Conservation (phyloP, 2,113 vertebrate genomes). For the Brachypteracias leptosomus region DNA sequence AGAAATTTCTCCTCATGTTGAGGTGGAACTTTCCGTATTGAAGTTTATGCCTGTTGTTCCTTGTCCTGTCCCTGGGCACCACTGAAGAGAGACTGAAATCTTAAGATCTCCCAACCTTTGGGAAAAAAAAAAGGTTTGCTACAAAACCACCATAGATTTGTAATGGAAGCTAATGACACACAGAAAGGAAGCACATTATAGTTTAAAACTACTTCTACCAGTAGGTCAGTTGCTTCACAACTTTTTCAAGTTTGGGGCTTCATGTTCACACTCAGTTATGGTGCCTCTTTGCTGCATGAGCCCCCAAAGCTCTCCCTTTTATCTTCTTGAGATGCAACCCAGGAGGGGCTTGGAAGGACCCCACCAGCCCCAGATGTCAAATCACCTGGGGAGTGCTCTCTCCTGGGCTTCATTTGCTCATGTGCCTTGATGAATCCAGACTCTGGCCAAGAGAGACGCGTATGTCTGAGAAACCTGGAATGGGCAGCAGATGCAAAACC, state of each 20-base stretch:
- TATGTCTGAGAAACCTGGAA: background rate
- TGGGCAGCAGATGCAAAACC: conserved; percentile 5
- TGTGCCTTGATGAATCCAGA: background rate
- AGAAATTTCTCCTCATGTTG: too few relatives aligned
- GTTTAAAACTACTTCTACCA: background rate
- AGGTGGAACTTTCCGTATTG: too few relatives aligned
- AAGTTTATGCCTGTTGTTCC: too few relatives aligned
- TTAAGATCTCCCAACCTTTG: background rate
- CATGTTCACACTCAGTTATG: background rate
- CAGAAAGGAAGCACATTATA: background rate
- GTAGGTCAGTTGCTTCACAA: background rate
- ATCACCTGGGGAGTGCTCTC: rapidly evolving
- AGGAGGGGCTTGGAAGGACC: background rate
- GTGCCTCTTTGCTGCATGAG: background rate
- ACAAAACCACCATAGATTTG: background rate
- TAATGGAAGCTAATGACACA: background rate
- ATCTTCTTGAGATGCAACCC: background rate
- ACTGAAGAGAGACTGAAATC: too few relatives aligned
- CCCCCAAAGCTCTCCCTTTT: background rate
- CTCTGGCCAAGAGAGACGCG: background rate
- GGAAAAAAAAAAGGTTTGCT: background rate
- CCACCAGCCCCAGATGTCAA: background rate
- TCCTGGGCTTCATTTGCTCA: background rate
- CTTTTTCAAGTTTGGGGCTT: background rate
- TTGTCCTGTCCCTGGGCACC: too few relatives aligned